A percentile compares a stretch with the other conserved stretches of the same genome.
phyloP scores from a whole-genome alignment of 2,888 invertebrate genomes.

The Drosophila mimetica region DNA sequence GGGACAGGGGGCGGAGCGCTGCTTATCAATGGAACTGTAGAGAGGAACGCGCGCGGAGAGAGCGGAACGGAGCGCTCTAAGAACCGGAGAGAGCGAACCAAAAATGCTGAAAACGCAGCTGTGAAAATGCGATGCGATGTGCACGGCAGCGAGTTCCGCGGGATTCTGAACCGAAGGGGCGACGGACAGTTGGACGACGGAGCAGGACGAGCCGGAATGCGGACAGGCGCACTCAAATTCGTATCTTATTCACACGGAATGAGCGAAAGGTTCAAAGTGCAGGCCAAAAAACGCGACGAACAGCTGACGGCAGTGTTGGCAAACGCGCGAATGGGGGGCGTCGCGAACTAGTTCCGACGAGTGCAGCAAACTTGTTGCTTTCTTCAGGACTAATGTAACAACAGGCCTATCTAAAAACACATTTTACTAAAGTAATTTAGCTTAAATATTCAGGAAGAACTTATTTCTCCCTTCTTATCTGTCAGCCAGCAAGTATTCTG shows the following conservation, averaged over 20 bases:
- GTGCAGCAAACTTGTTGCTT: conserved; percentile 37
- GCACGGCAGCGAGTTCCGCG: conserved; percentile 39
- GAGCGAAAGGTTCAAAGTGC: conserved; percentile 68
- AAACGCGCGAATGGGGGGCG: background rate
- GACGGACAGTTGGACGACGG: conserved; percentile 22
- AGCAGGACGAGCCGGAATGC: conserved; percentile 36
- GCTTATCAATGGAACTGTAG: conserved; percentile 69
- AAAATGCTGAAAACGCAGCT: conserved; percentile 45
- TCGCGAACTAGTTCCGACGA: conserved; percentile 19
- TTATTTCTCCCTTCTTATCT: background rate
- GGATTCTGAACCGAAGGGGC: conserved; percentile 31
- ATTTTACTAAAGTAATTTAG: too few species aligned
- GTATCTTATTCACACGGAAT: conserved; percentile 40
- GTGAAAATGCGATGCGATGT: conserved; percentile 30
- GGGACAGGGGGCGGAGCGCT: conserved; percentile 42
- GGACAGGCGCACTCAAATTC: conserved; percentile 60
- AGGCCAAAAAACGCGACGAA: conserved; percentile 47
- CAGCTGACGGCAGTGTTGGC: conserved; percentile 43
- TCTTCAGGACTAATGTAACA: background rate
- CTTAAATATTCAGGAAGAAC: too few species aligned
- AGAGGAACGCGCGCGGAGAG: conserved; percentile 37
- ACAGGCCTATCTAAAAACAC: too few species aligned
- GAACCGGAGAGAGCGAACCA: conserved; percentile 29
- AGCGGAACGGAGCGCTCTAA: conserved; percentile 9
- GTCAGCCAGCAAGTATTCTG: background rate